Percentiles rank a stretch among this genome's conserved stretches.
phyloP scores from a whole-genome alignment of 2,888 invertebrate species.

The Hypena proboscidalis region DNA sequence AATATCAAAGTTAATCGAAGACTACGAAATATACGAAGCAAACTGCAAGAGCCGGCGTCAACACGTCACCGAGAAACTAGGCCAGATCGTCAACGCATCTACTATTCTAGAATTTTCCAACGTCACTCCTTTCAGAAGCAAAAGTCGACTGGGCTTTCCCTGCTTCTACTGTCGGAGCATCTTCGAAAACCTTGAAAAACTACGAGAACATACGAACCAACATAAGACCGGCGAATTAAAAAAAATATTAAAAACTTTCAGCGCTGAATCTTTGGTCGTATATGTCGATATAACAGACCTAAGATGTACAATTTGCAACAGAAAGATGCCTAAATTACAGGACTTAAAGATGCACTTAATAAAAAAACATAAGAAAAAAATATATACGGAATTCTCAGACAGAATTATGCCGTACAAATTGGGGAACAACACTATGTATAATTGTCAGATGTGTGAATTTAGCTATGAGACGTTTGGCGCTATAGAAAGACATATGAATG shows the following conservation, averaged over 20 bases:
- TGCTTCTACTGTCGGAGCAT: slow-evolving; percentile 71
- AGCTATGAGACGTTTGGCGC: slow-evolving; percentile 74
- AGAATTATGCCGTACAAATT: slow-evolving; percentile 71
- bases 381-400: slow-evolving; percentile 57
- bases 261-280: slow-evolving; percentile 63
- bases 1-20: slow-evolving; percentile 45
- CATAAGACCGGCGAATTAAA: slow-evolving; percentile 50
- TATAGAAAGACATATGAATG: slow-evolving; percentile 75
- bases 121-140: slow-evolving; percentile 66
- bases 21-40: slow-evolving; percentile 21
- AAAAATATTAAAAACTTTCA: slow-evolving; percentile 56
- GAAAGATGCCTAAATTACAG: slow-evolving; percentile 47
- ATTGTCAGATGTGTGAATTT: slow-evolving; percentile 68
- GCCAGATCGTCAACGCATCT: slow-evolving; percentile 58
- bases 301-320: slow-evolving; percentile 60
- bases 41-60: slow-evolving; percentile 19
- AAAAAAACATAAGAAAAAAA: slow-evolving; percentile 60
- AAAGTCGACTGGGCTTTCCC: slow-evolving; percentile 63
- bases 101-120: slow-evolving; percentile 63
- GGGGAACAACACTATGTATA: slow-evolving; percentile 48
- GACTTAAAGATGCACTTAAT: slow-evolving; percentile 64
- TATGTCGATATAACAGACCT: slow-evolving; percentile 70
- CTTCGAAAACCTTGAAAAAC: slow-evolving; percentile 54
- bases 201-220: slow-evolving; percentile 51
- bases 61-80: slow-evolving; percentile 63